These are phyloP conservation scores for Archivesica marissinica DNA, from an alignment of 1,140 invertebrate genomes.

Conservation along the genomic window DNA sequence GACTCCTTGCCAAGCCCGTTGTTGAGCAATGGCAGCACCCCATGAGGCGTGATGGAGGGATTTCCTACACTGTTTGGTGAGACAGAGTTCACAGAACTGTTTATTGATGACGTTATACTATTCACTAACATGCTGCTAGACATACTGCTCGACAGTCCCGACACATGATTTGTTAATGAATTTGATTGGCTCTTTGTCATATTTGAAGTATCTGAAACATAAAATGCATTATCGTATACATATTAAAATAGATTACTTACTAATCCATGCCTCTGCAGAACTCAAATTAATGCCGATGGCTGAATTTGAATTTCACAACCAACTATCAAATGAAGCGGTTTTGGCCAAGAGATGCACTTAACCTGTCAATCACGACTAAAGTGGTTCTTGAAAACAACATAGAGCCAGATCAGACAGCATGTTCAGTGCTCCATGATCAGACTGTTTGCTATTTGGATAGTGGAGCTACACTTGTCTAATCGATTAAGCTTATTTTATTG, in stretches of 20 bases:
- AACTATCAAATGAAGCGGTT: too few relatives aligned
- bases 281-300: too few relatives aligned
- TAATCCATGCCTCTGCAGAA: too few relatives aligned
- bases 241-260: not conserved
- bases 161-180: conserved; percentile 74
- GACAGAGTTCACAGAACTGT: conserved; percentile 76
- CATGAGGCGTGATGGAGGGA: conserved; percentile 71
- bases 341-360: too few relatives aligned
- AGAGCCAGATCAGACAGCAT: too few relatives aligned
- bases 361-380: too few relatives aligned
- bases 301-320: too few relatives aligned
- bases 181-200: conserved; percentile 79
- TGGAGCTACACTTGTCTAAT: too few relatives aligned
- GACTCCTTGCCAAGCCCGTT: conserved; percentile 52
- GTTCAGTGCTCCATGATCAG: too few relatives aligned
- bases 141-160: conserved; percentile 57
- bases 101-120: conserved; percentile 65
- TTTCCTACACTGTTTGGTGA: conserved; percentile 79
- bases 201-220: conserved; percentile 78
- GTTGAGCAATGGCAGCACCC: conserved; percentile 36
- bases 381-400: too few relatives aligned
- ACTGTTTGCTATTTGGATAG: too few relatives aligned
- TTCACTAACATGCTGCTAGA: conserved; percentile 71
- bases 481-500: too few relatives aligned
- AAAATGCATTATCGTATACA: conserved; percentile 42